Percentiles rank a stretch among this genome's conserved stretches.
These are phyloP conservation scores for Caenorhabditis macrosperma DNA, from an alignment of 2,888 invertebrate genomes.

Conservation along the genomic window DNA sequence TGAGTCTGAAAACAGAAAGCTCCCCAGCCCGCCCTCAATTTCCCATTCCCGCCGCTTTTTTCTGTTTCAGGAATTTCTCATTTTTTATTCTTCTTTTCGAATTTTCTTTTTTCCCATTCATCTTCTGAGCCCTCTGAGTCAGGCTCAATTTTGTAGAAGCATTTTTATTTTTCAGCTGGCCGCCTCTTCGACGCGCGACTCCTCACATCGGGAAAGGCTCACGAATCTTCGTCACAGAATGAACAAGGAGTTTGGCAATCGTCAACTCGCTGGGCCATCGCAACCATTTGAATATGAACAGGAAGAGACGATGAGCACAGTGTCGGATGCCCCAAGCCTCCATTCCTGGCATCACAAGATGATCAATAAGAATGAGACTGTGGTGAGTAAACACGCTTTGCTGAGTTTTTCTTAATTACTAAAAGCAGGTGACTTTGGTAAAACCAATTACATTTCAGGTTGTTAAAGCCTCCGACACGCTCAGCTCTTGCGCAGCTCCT, in stretches of 20 bases:
- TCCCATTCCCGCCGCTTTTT: neutral
- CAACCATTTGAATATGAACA: slow-evolving; percentile 27
- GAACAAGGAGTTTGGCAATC: slow-evolving; percentile 69
- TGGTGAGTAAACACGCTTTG: slow-evolving; percentile 30
- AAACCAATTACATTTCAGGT: slow-evolving; percentile 45
- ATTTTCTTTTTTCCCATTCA: neutral
- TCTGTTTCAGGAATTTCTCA: neutral
- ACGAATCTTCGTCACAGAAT: slow-evolving; percentile 59
- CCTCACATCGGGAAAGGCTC: slow-evolving; percentile 64
- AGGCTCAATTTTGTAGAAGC: too few relatives aligned
- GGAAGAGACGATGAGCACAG: slow-evolving; percentile 61
- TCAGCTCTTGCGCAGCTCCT: slow-evolving; percentile 60
- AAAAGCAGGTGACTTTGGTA: too few relatives aligned
- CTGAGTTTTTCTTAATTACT: too few relatives aligned
- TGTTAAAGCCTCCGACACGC: slow-evolving; percentile 58
- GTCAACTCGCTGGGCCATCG: slow-evolving; percentile 24
- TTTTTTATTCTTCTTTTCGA: neutral
- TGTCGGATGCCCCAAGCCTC: slow-evolving; percentile 64
- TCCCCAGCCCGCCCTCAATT: neutral
- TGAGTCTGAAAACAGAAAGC: neutral
- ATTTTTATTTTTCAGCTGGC: slow-evolving; percentile 19
- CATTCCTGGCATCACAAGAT: slow-evolving; percentile 66
- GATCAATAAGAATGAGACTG: slow-evolving; percentile 53
- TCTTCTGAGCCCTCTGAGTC: too few relatives aligned
- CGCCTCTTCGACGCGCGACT: slow-evolving; percentile 18